phyloP scores from a whole-genome alignment of 2,113 vertebrate species.

The Leucoraja erinaceus region DNA sequence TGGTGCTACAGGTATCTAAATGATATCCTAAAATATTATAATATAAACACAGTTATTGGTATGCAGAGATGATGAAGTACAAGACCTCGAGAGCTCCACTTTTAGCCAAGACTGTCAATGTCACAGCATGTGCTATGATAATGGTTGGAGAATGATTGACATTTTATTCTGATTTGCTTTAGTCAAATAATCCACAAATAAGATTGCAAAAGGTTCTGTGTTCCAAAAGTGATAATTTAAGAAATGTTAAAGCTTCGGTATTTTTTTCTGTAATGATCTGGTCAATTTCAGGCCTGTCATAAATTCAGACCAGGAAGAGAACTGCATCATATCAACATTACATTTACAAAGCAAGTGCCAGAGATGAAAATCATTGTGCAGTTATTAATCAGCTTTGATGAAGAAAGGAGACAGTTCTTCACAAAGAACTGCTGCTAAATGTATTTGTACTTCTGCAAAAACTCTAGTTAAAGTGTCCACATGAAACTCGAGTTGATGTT shows the following conservation, averaged over 20 bases:
- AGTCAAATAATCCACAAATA: not conserved
- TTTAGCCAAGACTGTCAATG: not conserved
- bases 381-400: not conserved
- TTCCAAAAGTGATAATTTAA: not conserved
- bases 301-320: not conserved
- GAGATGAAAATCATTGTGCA: not conserved
- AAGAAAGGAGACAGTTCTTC: not conserved
- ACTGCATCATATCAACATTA: not conserved
- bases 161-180: not conserved
- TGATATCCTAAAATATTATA: not conserved
- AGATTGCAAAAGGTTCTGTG: not conserved
- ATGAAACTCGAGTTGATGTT: not conserved
- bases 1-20: not conserved
- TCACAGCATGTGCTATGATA: not conserved
- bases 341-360: constrained; percentile 2
- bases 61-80: no score
- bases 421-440: not conserved
- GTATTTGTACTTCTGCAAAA: not conserved
- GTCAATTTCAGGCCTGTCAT: not conserved
- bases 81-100: not conserved
- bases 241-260: not conserved
- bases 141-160: not conserved
- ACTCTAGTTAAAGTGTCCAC: not conserved
- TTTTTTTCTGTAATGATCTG: not conserved
- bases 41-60: not conserved